Evolutionary conservation across 1,140 invertebrate genomes (phyloP).

Genomic region (Plutomurus gul): DNA sequence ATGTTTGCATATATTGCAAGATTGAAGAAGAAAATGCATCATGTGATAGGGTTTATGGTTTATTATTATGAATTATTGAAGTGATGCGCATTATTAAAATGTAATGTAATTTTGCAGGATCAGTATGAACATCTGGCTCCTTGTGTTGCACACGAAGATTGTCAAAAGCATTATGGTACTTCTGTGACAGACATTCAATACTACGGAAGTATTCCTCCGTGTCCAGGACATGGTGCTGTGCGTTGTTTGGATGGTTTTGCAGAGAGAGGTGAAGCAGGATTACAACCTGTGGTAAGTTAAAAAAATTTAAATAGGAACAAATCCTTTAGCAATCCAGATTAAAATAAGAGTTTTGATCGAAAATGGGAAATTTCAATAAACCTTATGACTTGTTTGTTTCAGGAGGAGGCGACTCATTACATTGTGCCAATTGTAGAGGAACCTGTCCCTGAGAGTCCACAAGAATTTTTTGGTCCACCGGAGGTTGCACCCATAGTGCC

Average conservation of each 20-base stretch:
- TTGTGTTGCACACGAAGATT: constrained; percentile 42
- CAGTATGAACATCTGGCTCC: constrained; percentile 2
- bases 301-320: neutral
- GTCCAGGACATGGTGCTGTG: constrained; percentile 45
- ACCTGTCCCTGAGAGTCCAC: neutral
- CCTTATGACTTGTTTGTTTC: too few species aligned
- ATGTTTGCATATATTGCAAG: neutral
- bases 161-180: constrained; percentile 42
- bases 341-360: too few species aligned
- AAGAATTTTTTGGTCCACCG: neutral
- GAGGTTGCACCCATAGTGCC: neutral
- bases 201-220: constrained; percentile 48
- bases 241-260: constrained; percentile 35
- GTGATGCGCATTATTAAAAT: neutral
- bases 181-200: constrained; percentile 45
- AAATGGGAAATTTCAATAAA: too few species aligned
- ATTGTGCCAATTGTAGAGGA: neutral
- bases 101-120: constrained; percentile 41
- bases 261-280: neutral
- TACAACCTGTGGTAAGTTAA: neutral
- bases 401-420: too few species aligned
- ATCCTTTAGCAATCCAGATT: neutral
- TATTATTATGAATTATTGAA: neutral
- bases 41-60: neutral
- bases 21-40: neutral